Evolutionary conservation across 2,888 invertebrate genomes (phyloP).

Genomic region (Torymus texanus): DNA sequence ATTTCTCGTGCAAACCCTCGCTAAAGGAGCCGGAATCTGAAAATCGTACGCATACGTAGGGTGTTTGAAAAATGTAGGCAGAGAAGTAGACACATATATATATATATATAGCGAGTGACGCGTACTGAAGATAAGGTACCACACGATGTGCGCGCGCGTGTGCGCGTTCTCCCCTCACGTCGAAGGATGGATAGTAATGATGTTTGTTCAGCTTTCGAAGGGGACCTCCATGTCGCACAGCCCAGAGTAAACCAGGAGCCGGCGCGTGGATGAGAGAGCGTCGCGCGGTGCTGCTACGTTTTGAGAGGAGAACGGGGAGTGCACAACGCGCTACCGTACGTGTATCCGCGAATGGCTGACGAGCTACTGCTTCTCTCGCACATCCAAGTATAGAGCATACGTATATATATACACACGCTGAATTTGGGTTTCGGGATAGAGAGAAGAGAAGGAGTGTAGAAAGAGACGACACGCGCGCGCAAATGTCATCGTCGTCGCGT

Average conservation of each 20-base stretch:
- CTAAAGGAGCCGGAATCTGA: no score
- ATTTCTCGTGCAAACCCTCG: constrained; percentile 46
- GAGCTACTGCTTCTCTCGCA: no score
- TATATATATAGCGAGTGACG: no score
- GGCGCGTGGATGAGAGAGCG: no score
- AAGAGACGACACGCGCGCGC: no score
- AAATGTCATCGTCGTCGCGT: background rate
- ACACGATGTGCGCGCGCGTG: no score
- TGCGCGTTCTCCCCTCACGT: no score
- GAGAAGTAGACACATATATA: constrained; percentile 2
- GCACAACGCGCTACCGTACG: background rate
- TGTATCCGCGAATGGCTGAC: no score
- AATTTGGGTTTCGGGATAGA: constrained; percentile 39
- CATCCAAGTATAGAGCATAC: no score
- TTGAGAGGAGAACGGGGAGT: background rate
- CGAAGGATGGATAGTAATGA: constrained; percentile 64
- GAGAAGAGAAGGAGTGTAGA: constrained; percentile 29
- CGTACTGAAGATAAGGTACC: no score
- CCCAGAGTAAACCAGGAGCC: no score
- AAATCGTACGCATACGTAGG: no score
- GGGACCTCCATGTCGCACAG: constrained; percentile 1
- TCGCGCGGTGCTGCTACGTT: background rate
- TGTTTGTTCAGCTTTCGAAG: constrained; percentile 70
- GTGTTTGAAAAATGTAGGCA: background rate
- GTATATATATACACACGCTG: background rate